Conservation (phyloP, 2,113 vertebrate species). For the Dasyurus viverrinus region DNA sequence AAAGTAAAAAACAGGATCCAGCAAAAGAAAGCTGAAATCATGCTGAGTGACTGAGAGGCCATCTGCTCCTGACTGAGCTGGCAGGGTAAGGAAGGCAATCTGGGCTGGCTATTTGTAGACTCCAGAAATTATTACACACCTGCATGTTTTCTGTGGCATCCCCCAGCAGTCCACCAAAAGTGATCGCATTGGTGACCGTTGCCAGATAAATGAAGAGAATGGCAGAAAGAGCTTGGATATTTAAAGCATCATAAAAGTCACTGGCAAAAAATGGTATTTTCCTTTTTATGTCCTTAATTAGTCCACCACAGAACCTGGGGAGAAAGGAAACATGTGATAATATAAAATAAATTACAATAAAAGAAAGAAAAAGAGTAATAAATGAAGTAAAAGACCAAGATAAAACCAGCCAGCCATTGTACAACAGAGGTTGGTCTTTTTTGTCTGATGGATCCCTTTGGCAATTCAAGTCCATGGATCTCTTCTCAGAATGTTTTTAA, state of each 20-base stretch:
- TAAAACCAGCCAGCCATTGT: background rate
- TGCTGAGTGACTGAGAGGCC: conserved; percentile 67
- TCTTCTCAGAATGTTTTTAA: background rate
- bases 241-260: conserved; percentile 95
- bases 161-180: conserved; percentile 96
- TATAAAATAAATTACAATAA: background rate
- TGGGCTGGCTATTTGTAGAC: conserved; percentile 23
- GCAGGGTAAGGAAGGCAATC: conserved; percentile 54
- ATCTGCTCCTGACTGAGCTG: conserved; percentile 30
- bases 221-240: conserved; percentile 97
- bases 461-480: background rate
- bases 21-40: conserved; percentile 68
- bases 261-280: conserved; percentile 95
- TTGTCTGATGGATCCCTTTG: background rate
- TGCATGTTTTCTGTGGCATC: conserved; percentile 99
- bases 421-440: background rate
- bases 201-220: conserved; percentile 98
- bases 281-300: conserved; percentile 96
- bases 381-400: background rate
- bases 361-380: conserved; percentile 15
- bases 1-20: conserved; percentile 62
- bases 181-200: conserved; percentile 99
- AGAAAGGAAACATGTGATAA: conserved; percentile 42
- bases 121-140: conserved; percentile 83
- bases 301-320: conserved; percentile 95